Percentiles rank a stretch among this genome's conserved stretches.
Conservation (phyloP, 2,113 vertebrate genomes). For the Peucedramus taeniatus region DNA sequence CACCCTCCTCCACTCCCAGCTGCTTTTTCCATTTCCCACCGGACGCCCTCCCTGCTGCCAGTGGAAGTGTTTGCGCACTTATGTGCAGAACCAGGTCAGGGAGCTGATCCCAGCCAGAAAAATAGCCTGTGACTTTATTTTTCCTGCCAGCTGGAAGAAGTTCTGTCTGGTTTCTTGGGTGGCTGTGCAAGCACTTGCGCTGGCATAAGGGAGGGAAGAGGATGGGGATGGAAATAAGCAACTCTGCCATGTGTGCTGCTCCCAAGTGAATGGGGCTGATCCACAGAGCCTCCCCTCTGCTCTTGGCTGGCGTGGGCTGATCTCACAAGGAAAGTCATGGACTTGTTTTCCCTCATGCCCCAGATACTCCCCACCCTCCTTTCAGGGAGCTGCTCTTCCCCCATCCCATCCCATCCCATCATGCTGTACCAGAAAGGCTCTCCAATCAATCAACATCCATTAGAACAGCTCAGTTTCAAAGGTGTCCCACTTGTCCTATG, state of each 20-base stretch:
- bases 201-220: background rate
- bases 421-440: background rate
- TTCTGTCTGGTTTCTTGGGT: constrained; percentile 40
- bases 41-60: background rate
- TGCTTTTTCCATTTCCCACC: constrained; percentile 13
- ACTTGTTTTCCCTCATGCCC: background rate
- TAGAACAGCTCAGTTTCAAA: background rate
- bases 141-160: background rate
- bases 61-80: background rate
- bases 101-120: background rate
- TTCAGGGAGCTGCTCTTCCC: background rate
- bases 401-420: background rate
- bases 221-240: background rate
- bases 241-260: background rate
- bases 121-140: background rate
- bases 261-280: background rate
- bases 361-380: background rate
- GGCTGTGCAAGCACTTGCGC: background rate
- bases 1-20: constrained; percentile 43
- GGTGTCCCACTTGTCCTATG: background rate
- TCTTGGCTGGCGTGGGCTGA: background rate
- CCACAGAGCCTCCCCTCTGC: background rate
- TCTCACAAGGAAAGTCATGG: background rate
- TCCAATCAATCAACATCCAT: background rate
- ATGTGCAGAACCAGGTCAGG: constrained; percentile 19